A percentile compares a stretch with the other conserved stretches of the same genome.
Conservation (phyloP, 2,797 vertebrate species). For the Lutra lutra region DNA sequence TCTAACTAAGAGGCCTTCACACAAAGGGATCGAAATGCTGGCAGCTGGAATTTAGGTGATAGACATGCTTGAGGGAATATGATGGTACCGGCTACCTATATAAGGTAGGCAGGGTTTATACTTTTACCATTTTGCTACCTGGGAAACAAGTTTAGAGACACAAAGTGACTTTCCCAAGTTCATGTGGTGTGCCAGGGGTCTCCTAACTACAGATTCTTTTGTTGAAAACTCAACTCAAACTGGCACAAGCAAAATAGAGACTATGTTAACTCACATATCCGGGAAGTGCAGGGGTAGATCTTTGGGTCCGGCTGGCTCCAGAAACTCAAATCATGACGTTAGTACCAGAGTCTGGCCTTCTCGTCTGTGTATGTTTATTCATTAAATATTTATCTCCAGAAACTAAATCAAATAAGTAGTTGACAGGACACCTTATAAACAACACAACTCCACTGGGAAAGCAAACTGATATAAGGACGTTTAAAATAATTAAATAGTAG, state of each 20-base stretch:
- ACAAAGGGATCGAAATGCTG: not conserved
- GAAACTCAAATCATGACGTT: not conserved
- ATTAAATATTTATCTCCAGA: conserved; percentile 38
- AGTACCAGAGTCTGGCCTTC: not conserved
- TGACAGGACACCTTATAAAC: not conserved
- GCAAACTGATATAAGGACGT: not conserved
- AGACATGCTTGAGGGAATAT: not conserved
- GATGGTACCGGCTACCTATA: not conserved
- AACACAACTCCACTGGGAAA: not conserved
- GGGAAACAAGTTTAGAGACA: not conserved
- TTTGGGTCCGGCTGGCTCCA: not conserved
- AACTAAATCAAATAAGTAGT: not conserved
- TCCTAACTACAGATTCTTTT: not conserved
- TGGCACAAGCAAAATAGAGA: not conserved
- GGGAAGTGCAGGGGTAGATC: not conserved
- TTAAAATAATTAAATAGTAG: conserved; percentile 25
- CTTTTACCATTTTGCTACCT: not conserved
- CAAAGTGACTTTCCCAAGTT: not conserved
- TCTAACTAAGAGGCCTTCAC: not conserved
- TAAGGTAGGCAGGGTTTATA: not conserved
- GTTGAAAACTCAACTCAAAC: conserved; percentile 34
- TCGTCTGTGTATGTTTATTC: not conserved
- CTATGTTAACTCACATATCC: not conserved
- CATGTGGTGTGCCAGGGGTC: not conserved
- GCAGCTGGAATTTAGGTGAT: not conserved